Evolutionary conservation across 2,888 invertebrate genomes (phyloP).

Genomic region (Lithophane leautieri): DNA sequence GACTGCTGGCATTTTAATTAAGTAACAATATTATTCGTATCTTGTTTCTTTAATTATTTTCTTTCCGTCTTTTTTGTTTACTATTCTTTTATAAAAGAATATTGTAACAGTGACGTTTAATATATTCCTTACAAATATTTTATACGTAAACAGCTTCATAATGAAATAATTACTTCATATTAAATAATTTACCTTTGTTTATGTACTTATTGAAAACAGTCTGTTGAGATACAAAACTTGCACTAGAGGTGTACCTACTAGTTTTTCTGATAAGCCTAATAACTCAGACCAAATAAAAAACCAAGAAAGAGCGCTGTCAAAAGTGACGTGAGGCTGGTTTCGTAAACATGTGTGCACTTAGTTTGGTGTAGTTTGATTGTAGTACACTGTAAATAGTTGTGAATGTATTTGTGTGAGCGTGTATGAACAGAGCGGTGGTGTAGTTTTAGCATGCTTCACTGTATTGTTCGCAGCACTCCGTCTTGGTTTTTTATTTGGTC

Average conservation of each 20-base stretch:
- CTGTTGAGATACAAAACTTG: neutral
- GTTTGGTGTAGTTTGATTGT: too few species aligned
- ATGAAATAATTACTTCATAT: neutral
- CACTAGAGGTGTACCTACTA: neutral
- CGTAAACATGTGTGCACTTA: too few species aligned
- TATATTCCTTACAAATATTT: neutral
- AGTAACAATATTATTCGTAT: neutral
- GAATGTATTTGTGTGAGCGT: too few species aligned
- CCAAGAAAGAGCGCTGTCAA: too few species aligned
- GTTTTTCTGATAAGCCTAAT: neutral
- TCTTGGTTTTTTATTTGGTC: too few species aligned
- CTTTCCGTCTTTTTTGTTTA: neutral
- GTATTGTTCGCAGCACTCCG: too few species aligned
- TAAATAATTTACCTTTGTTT: neutral
- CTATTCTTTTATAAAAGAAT: neutral
- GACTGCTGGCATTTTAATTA: conserved; percentile 12
- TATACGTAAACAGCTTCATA: neutral
- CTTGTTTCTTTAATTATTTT: conserved; percentile 8
- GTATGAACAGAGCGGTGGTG: too few species aligned
- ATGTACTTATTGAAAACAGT: neutral
- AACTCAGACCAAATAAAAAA: too few species aligned
- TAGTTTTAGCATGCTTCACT: too few species aligned
- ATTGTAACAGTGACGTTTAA: neutral
- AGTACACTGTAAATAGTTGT: too few species aligned
- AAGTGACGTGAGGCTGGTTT: too few species aligned